Evolutionary conservation across 2,113 vertebrate genomes (phyloP), one percentile per base, ranked within the genome.

Genomic region (Silurus asotus): DNA sequence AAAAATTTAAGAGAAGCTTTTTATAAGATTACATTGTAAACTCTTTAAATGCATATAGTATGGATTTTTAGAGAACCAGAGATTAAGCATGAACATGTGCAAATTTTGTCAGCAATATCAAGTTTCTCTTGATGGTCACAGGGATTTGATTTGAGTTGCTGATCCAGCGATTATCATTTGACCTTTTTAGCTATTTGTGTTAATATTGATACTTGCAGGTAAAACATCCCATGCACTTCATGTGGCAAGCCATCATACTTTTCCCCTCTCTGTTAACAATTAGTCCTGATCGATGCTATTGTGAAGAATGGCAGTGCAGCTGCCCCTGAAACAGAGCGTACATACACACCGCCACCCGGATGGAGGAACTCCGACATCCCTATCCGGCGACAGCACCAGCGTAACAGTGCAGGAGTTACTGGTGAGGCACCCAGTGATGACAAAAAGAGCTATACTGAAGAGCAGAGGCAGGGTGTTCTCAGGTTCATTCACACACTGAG

Each of bases 401-500:
- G 61, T 6, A 55, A 86, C 67, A 70, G 82, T 5, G 37, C 17
- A 5, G 82, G 81, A 1, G 93, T 91, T 19, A 75, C 67, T 1
- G 85, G 77, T 8, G 83, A 89, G 0, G 70, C 62, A 0, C 81
- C 85, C 13, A 58, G 91, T 59, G 90, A 96, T 28, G 89, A 95
- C 8, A 95, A 93, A 82, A 94, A 96, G 91, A 96, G 93, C 83
- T 98, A 96, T 88, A 97, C 96, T 0, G 96, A 97, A 76, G 97
- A 98, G 23, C 97, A 99, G 87, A 93, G 97, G 7, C 95, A 96
- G 86, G 96, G 96, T 23, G 97, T 99, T 78, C 93, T 93, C 92
- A 97, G 97, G 97, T 98, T 92, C 91, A 83, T 49, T 2, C 3
- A 67, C 17, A 20, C 49, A 55, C 23, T 79, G 25, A 37, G 25